These are phyloP conservation scores for Plotosus lineatus DNA, from an alignment of 2,113 vertebrate genomes.

Conservation along the genomic window DNA sequence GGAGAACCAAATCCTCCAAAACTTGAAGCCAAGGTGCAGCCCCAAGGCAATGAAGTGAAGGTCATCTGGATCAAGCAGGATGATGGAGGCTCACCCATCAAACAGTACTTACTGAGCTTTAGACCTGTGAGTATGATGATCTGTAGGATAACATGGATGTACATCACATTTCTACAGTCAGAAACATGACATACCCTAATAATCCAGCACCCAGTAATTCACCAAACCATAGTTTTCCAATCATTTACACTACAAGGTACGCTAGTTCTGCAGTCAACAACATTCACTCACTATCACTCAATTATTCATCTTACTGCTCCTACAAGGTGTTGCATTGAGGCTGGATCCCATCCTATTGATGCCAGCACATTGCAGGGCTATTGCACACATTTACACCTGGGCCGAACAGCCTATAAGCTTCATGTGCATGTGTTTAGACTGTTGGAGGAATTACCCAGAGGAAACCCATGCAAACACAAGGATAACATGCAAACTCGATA, in stretches of 20 bases:
- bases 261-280: no score
- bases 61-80: slow-evolving; percentile 94
- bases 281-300: neutral
- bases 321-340: no score
- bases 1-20: slow-evolving; percentile 94
- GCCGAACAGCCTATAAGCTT: no score
- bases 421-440: no score
- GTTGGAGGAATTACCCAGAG: no score
- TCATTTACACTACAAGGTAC: neutral
- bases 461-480: no score
- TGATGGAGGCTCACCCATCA: slow-evolving; percentile 93
- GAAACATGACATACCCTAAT: neutral
- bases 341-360: no score
- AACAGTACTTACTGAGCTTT: slow-evolving; percentile 92
- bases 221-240: neutral
- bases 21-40: slow-evolving; percentile 81
- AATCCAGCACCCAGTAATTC: neutral
- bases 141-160: slow-evolving; percentile 27
- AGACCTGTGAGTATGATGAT: slow-evolving; percentile 85
- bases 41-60: slow-evolving; percentile 83
- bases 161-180: neutral
- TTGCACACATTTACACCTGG: no score
- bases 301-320: neutral
- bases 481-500: no score
- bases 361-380: no score